Conservation (phyloP, 2,113 vertebrate species). For the Eonycteris spelaea region DNA sequence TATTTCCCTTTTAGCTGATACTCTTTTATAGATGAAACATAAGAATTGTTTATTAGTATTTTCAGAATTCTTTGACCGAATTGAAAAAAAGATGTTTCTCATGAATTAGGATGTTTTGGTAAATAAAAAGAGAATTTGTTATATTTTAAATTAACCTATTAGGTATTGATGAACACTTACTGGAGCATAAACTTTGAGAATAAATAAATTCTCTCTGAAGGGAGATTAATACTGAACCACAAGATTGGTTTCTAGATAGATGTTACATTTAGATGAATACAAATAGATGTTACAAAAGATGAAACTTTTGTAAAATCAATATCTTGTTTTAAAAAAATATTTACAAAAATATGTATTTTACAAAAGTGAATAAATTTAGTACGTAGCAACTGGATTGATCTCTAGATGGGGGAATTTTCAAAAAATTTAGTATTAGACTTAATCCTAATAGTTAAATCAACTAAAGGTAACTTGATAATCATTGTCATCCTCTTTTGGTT, state of each 20-base stretch:
- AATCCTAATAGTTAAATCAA: not conserved
- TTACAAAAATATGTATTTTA: not conserved
- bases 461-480: not conserved
- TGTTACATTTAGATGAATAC: not conserved
- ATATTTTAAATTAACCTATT: not conserved
- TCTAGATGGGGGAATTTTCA: not conserved
- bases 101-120: not conserved
- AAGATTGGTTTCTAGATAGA: not conserved
- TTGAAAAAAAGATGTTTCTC: not conserved
- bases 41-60: constrained; percentile 29
- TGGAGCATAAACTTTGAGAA: not conserved
- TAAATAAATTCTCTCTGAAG: not conserved
- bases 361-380: not conserved
- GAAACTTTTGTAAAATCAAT: not conserved
- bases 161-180: not conserved
- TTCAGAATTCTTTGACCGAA: constrained; percentile 4
- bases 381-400: not conserved
- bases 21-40: constrained; percentile 32
- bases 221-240: not conserved
- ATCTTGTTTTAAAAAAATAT: not conserved
- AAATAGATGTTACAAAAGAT: too few species aligned
- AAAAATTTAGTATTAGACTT: not conserved
- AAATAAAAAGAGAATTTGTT: constrained; percentile 27
- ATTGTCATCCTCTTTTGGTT: not conserved
- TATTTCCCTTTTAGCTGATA: not conserved